Evolutionary conservation across 2,888 invertebrate species (phyloP).

Genomic region (Lysandra bellargus): DNA sequence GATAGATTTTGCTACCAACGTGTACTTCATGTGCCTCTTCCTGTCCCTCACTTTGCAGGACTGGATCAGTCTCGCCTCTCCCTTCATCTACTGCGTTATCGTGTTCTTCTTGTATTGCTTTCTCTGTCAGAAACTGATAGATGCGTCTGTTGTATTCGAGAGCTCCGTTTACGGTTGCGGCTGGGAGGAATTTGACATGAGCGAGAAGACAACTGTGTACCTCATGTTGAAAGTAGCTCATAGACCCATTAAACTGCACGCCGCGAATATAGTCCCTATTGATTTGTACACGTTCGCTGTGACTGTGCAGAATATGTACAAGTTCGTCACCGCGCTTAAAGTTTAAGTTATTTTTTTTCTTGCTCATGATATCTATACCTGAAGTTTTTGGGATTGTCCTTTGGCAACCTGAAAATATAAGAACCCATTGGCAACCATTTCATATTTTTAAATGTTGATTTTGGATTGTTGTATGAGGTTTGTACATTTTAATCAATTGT

Average conservation of each 20-base stretch:
- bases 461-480: no score
- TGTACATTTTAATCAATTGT: no score
- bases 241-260: slow-evolving; percentile 57
- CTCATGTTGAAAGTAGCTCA: slow-evolving; percentile 63
- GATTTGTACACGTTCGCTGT: slow-evolving; percentile 68
- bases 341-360: slow-evolving; percentile 41
- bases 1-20: slow-evolving; percentile 62
- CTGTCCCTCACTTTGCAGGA: slow-evolving; percentile 59
- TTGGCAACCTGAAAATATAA: no score
- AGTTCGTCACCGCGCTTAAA: slow-evolving; percentile 68
- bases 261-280: slow-evolving; percentile 67
- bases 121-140: slow-evolving; percentile 60
- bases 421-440: no score
- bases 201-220: slow-evolving; percentile 56
- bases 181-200: slow-evolving; percentile 64
- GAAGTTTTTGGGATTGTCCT: no score
- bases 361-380: neutral
- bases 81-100: slow-evolving; percentile 58
- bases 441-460: no score
- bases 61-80: slow-evolving; percentile 57
- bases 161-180: slow-evolving; percentile 64
- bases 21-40: slow-evolving; percentile 59
- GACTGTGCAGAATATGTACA: slow-evolving; percentile 62
- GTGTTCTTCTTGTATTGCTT: slow-evolving; percentile 68
- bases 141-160: slow-evolving; percentile 62